Base-by-base conservation (phyloP, 1,140 invertebrate species). In the Globodera rostochiensis region DNA sequence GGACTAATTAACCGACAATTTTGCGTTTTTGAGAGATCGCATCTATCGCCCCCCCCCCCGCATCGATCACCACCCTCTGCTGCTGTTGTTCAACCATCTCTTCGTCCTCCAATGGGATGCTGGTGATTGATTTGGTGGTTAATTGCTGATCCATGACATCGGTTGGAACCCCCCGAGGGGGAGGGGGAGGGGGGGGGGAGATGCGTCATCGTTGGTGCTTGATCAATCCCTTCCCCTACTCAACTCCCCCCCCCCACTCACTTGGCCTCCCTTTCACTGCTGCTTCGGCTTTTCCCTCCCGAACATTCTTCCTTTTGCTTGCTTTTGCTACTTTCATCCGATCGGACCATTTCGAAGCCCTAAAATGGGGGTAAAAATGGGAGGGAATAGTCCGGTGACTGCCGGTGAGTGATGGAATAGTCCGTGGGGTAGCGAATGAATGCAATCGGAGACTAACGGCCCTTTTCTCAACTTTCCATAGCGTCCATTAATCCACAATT, bases 271-370 rank as follows among this genome's bases (percentile, higher is more conserved):
- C 9, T 19, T 69, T 36, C 21, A 25, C 50, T 71, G 21, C 69
- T 71, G 69, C 69, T 19, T 50, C 76, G 49, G 46, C 49, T n/a
- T 53, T 66, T 76, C 50, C 74, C 49, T 76, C n/a, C 11, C 74
- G 53, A 57, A 76, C 57, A 21, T 6, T 13, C 19, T 45, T 64
- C 49, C 19, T 76, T 66, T 36, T 45, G 19, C 66, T 76, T 76
- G 50, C 66, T 78, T 70, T 70, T 70, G 64, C 21, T 21, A 70
- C 64, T 78, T 64, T 69, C 36, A 36, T 36, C 77, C 49, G 77
- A 78, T 66, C 70, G 60, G 77, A 78, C 77, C 77, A 78, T 78
- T 19, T 71, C 46, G 25, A 64, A 11, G 7, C 25, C 19, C 47
- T 25, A 45, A 60, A 77, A n/a, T n/a, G 53, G 64, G 46, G 21